These are phyloP conservation scores for Limnephilus rhombicus DNA, from an alignment of 2,888 invertebrate species.

Conservation along the genomic window DNA sequence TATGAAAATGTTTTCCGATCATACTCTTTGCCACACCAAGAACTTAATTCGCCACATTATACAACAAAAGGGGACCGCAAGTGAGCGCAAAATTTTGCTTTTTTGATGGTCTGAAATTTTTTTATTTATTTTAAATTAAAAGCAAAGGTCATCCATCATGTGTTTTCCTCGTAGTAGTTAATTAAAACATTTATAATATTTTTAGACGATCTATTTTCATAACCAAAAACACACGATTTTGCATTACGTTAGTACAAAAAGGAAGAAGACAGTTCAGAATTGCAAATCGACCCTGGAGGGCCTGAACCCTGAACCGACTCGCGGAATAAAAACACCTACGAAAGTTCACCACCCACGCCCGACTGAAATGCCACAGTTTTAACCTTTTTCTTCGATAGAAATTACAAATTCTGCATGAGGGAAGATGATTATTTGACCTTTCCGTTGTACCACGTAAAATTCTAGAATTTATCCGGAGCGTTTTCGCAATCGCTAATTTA, in stretches of 20 bases:
- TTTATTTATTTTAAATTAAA: too few relatives aligned
- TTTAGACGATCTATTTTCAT: too few relatives aligned
- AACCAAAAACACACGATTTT: too few relatives aligned
- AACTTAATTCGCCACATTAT: too few relatives aligned
- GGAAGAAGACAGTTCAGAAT: background rate
- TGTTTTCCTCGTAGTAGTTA: too few relatives aligned
- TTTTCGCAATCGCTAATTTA: background rate
- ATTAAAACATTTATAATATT: too few relatives aligned
- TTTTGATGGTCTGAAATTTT: too few relatives aligned
- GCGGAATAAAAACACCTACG: background rate
- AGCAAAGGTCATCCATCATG: too few relatives aligned
- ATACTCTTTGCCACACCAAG: too few relatives aligned
- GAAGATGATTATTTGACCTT: background rate
- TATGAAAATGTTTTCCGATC: too few relatives aligned
- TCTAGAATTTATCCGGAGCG: background rate
- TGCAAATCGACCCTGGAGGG: background rate
- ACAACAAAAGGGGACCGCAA: too few relatives aligned
- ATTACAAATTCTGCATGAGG: background rate
- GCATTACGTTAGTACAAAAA: background rate
- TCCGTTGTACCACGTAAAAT: background rate
- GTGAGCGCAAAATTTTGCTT: too few relatives aligned
- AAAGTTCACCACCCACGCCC: background rate
- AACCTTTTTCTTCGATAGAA: background rate
- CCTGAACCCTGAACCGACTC: background rate
- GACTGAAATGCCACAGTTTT: background rate